Percentiles rank a stretch among this genome's conserved stretches.
Evolutionary conservation across 2,113 vertebrate genomes (phyloP).

Genomic region (Pleuronectes platessa): DNA sequence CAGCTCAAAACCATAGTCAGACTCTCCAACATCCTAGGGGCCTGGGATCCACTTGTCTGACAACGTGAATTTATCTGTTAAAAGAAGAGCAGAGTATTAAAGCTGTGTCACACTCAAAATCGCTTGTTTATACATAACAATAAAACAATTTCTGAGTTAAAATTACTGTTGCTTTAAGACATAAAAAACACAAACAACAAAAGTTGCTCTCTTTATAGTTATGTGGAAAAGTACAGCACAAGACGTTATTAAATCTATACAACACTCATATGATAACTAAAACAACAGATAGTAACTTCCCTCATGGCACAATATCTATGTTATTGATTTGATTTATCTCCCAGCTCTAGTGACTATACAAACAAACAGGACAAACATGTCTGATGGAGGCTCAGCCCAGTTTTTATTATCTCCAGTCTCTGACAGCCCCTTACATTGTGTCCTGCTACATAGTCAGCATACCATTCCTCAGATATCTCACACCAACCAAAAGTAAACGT

Average conservation of each 20-base stretch:
- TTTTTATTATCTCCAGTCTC: conserved; percentile 29
- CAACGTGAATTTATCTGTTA: conserved; percentile 24
- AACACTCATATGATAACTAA: neutral
- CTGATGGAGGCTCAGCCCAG: neutral
- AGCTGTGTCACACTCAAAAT: neutral
- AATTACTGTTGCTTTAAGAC: neutral
- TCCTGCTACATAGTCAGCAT: conserved; percentile 55
- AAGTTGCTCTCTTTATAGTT: neutral
- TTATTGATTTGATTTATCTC: neutral
- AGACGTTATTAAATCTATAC: neutral
- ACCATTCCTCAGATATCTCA: conserved; percentile 51
- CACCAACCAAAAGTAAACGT: conserved; percentile 32
- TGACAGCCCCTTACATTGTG: conserved; percentile 36
- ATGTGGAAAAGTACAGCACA: neutral
- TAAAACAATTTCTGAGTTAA: neutral
- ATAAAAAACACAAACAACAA: neutral
- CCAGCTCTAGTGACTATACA: neutral
- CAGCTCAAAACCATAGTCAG: conserved; percentile 47
- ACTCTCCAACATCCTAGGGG: conserved; percentile 27
- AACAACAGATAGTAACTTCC: neutral
- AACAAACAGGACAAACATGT: conserved; percentile 34
- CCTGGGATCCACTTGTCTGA: conserved; percentile 3
- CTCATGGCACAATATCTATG: neutral
- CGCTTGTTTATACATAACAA: neutral
- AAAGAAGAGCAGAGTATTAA: conserved; percentile 16